Evolutionary conservation across 2,888 invertebrate genomes (phyloP).

Genomic region (Slavum lentiscoides): DNA sequence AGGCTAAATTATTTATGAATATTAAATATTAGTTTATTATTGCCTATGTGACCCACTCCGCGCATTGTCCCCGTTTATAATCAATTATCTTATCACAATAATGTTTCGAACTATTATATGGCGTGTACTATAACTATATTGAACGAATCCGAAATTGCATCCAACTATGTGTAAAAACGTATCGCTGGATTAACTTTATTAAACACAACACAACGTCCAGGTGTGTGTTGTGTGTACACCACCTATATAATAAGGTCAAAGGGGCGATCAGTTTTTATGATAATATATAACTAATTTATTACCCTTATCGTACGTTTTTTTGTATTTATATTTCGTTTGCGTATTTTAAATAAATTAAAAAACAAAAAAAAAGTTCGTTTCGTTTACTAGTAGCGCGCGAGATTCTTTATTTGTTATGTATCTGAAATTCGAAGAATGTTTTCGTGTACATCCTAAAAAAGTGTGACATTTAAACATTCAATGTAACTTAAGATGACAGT

Average conservation of each 20-base stretch:
- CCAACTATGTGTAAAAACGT: too few species aligned
- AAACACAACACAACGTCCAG: conserved; percentile 7
- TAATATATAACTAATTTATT: conserved; percentile 1
- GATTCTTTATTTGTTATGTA: neutral
- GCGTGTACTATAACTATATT: conserved; percentile 4
- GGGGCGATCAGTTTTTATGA: conserved; percentile 6
- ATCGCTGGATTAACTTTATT: neutral
- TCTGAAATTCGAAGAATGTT: conserved; percentile 38
- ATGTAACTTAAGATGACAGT: conserved; percentile 13
- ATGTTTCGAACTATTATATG: conserved; percentile 1
- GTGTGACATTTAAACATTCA: conserved; percentile 41
- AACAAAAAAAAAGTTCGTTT: neutral
- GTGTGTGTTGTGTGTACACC: conserved; percentile 3
- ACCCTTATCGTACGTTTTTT: neutral
- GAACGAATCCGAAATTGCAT: conserved; percentile 15
- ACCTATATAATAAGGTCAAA: neutral
- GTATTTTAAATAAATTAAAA: too few species aligned
- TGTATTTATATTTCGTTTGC: too few species aligned
- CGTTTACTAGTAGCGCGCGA: neutral
- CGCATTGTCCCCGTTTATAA: neutral
- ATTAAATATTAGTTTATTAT: too few species aligned
- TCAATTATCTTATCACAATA: neutral
- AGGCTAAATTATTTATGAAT: too few species aligned
- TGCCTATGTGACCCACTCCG: neutral
- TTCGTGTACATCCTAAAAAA: conserved; percentile 21